phyloP scores from a whole-genome alignment of 1,140 invertebrate genomes.

The Heliconius congener region DNA sequence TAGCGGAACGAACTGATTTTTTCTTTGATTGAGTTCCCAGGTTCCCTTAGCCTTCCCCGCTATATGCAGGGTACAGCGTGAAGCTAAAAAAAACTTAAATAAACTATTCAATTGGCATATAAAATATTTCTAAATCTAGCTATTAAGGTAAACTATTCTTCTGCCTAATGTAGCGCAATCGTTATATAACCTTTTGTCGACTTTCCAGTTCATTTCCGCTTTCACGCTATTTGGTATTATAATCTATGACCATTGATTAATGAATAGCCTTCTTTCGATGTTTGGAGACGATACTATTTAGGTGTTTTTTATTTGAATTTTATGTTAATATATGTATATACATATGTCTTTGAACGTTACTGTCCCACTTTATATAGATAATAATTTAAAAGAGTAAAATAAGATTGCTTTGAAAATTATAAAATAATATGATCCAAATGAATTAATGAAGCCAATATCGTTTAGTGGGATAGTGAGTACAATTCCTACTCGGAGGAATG shows the following conservation, averaged over 20 bases:
- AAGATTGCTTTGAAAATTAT: neutral
- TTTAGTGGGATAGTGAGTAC: too few species aligned
- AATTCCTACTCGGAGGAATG: too few species aligned
- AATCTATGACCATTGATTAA: conserved; percentile 22
- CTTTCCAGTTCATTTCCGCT: conserved; percentile 23
- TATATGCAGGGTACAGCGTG: too few species aligned
- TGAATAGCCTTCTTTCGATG: conserved; percentile 7
- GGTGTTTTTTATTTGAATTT: neutral
- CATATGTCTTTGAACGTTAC: neutral
- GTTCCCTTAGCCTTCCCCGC: too few species aligned
- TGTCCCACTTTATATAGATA: neutral
- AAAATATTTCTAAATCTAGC: neutral
- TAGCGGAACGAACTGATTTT: too few species aligned
- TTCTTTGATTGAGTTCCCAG: too few species aligned
- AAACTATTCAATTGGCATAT: too few species aligned
- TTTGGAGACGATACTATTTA: neutral
- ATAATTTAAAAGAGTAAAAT: neutral
- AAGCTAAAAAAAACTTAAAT: too few species aligned
- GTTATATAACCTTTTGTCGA: conserved; percentile 17
- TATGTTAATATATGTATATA: neutral
- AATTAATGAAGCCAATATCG: too few species aligned
- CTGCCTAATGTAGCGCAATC: conserved; percentile 11
- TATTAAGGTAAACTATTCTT: neutral
- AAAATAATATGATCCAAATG: too few species aligned
- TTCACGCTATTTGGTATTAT: conserved; percentile 30